These are phyloP conservation scores for Corydoras sp. DNA, from an alignment of 2,113 vertebrate species.

Conservation along the genomic window DNA sequence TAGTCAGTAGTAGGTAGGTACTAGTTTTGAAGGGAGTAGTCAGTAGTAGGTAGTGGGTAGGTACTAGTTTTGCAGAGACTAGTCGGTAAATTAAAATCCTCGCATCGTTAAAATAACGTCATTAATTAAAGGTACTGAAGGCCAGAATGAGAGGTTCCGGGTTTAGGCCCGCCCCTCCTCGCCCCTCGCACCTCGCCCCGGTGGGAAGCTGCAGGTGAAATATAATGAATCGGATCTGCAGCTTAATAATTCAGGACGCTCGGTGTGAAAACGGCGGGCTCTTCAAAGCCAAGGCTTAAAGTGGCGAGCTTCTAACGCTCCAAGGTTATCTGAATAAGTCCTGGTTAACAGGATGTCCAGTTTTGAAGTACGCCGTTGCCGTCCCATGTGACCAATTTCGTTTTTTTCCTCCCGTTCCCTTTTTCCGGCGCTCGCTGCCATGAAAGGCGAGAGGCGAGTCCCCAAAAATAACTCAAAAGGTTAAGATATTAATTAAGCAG, in stretches of 20 bases:
- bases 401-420: neutral
- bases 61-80: no score
- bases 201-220: slow-evolving; percentile 22
- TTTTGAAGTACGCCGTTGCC: slow-evolving; percentile 49
- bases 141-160: no score
- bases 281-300: slow-evolving; percentile 46
- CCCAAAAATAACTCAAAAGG: slow-evolving; percentile 48
- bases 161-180: no score
- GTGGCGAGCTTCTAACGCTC: slow-evolving; percentile 46
- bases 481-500: slow-evolving; percentile 50
- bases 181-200: neutral
- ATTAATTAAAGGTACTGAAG: no score
- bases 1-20: no score
- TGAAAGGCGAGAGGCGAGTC: slow-evolving; percentile 36
- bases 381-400: slow-evolving; percentile 39
- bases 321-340: slow-evolving; percentile 54
- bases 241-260: slow-evolving; percentile 51
- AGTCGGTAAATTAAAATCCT: no score
- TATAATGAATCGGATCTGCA: slow-evolving; percentile 44
- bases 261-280: slow-evolving; percentile 40
- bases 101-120: no score
- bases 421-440: slow-evolving; percentile 23
- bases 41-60: no score
- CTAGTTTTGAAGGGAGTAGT: no score
- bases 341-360: slow-evolving; percentile 57